Evolutionary conservation across 2,888 invertebrate genomes (phyloP), one percentile per base, ranked within the genome.

Genomic region (Coenonympha glycerion): DNA sequence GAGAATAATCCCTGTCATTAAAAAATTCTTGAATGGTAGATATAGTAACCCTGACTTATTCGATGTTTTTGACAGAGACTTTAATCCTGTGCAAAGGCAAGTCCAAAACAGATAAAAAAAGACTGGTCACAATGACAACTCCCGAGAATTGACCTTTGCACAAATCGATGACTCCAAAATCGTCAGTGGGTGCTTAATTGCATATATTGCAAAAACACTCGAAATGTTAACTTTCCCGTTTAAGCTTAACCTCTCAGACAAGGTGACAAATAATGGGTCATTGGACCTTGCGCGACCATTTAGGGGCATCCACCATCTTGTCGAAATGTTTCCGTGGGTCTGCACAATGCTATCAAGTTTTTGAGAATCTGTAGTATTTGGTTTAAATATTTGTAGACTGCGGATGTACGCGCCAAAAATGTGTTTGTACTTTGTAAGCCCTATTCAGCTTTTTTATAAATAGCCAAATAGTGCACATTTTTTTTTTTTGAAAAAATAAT

Each of bases 241-340:
- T 47, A 47, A n/a, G 28, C 18, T 30, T 47, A 44, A 55, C 56
- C 52, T 54, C 54, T 52, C 19, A 51, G 56, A 53, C 62, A 57
- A 64, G 67, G 62, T 61, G 63, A 64, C 60, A 24, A 64, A 64
- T 66, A 69, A 66, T 71, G 61, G 76, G 71, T 71, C 76, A 64
- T 64, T 66, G 69, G 73, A 69, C 78, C 71, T 73, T 69, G 71
- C 52, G 36, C 11, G 33, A 21, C 61, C 61, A 60, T 61, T 60
- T 61, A 53, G 49, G 52, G 61, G 34, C 45, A 40, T 42, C 50
- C 57, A 59, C 56, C 59, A 59, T 61, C 53, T 58, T 58, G 36
- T 53, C 42, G 46, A 54, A 56, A 57, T 45, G 45, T 53, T 60
- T 56, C 58, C 60, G 61, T 52, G 55, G 56, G 59, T 19, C 28